Evolutionary conservation across 2,888 invertebrate species (phyloP), one percentile per base, ranked within the genome.

Genomic region (Caenorhabditis imperialis): DNA sequence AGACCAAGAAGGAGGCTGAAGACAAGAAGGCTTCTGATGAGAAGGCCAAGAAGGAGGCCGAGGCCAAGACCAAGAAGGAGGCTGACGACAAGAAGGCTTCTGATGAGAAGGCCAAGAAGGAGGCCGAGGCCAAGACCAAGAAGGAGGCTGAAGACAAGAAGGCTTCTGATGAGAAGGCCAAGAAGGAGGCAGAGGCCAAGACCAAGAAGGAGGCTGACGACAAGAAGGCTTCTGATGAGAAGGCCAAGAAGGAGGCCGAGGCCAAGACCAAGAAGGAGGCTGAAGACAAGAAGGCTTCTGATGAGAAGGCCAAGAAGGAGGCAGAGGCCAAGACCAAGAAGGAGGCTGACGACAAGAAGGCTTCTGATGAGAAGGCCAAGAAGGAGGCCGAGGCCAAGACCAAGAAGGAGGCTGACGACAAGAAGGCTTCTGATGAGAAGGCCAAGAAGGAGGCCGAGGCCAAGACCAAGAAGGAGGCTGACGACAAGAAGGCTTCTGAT

Each of bases 51-150:
- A 38, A 57, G 30, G 45, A 53, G 25, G 72, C 54, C n/a, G n/a
- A n/a, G n/a, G n/a, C n/a, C n/a, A n/a, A n/a, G n/a, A n/a, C 50
- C 18, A 65, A 69, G 53, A 38, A 57, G 30, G 45, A 53, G 25
- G 72, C 54, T n/a, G n/a, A n/a, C n/a, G n/a, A n/a, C n/a, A n/a
- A n/a, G n/a, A n/a, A n/a, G n/a, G n/a, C n/a, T 30, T 30, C 30
- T 14, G 76, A 67, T 0, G 63, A 53, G 1, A 42, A 40, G 48
- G 51, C 30, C 0, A 62, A 71, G 53, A 25, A 48, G 30, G 62
- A 35, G 3, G 51, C 61, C 22, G 73, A 74, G 2, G 74, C 44
- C 25, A 55, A 74, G 2, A 69, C 44, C 25, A 55, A 72, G 42
- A 63, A 63, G 63, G 50, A 51, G 2, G 45, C 67, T 20, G 65